Evolutionary conservation across 2,113 vertebrate species (phyloP).

Genomic region (Sander lucioperca): DNA sequence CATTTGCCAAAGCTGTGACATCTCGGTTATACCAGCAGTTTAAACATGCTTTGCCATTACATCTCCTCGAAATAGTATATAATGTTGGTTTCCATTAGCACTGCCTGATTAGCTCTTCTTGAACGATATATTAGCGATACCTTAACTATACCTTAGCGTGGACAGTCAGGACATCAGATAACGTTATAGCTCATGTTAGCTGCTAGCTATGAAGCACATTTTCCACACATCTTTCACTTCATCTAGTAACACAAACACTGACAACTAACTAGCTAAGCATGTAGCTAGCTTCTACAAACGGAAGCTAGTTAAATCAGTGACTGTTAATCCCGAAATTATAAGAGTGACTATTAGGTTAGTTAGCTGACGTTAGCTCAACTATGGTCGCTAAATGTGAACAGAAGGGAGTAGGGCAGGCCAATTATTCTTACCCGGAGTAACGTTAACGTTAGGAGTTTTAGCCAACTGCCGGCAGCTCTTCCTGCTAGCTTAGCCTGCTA

Average conservation of each 20-base stretch:
- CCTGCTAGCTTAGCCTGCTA: slow-evolving; percentile 53
- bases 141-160: not conserved
- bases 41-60: too few relatives aligned
- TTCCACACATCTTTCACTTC: slow-evolving; percentile 12
- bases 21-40: not conserved
- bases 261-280: slow-evolving; percentile 22
- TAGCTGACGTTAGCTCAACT: slow-evolving; percentile 3
- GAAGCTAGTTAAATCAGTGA: not conserved
- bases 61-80: not conserved
- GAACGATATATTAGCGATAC: not conserved
- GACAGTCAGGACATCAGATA: slow-evolving; percentile 1
- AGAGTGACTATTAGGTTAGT: not conserved
- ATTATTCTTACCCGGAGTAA: slow-evolving; percentile 72
- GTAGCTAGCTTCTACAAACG: not conserved
- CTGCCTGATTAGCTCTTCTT: not conserved
- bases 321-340: not conserved
- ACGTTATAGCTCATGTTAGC: slow-evolving; percentile 44
- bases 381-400: slow-evolving; percentile 17
- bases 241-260: slow-evolving; percentile 41
- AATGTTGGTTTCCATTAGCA: not conserved
- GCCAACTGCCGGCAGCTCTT: slow-evolving; percentile 63
- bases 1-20: not conserved
- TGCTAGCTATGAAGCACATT: slow-evolving; percentile 47
- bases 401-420: slow-evolving; percentile 53
- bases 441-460: slow-evolving; percentile 39